phyloP scores from a whole-genome alignment of 1,140 invertebrate genomes.

The Leptopilina clavipes region DNA sequence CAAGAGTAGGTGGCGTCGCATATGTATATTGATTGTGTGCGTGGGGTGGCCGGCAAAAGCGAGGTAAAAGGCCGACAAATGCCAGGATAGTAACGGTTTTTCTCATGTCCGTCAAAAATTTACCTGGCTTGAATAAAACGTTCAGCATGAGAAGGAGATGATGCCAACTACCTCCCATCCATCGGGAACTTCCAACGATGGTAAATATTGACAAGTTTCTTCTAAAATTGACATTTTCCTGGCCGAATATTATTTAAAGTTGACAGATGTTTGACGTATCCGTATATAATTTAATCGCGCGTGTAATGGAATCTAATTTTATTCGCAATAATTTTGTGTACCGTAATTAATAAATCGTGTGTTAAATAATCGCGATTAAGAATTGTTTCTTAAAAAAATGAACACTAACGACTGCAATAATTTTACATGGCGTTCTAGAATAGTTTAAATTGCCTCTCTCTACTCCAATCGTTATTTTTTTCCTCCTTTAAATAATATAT shows the following conservation, averaged over 20 bases:
- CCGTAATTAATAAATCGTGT: no score
- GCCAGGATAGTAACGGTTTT: slow-evolving; percentile 66
- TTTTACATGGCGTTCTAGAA: no score
- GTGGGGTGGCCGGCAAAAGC: slow-evolving; percentile 65
- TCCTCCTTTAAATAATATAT: no score
- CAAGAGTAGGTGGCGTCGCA: slow-evolving; percentile 25
- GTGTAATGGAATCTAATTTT: no score
- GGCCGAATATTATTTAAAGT: slow-evolving; percentile 42
- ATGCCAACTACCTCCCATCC: slow-evolving; percentile 70
- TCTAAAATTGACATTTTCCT: slow-evolving; percentile 27
- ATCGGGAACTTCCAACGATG: slow-evolving; percentile 67
- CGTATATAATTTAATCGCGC: slow-evolving; percentile 40
- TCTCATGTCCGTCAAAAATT: slow-evolving; percentile 55
- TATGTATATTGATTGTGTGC: slow-evolving; percentile 64
- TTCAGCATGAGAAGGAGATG: slow-evolving; percentile 69
- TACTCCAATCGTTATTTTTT: no score
- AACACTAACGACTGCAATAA: no score
- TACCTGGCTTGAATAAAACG: slow-evolving; percentile 50
- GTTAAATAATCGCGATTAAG: no score
- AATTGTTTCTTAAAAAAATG: no score
- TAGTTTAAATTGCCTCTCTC: no score
- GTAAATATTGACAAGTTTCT: slow-evolving; percentile 54
- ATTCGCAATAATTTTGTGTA: no score
- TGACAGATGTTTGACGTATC: slow-evolving; percentile 64
- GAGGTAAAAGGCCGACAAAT: slow-evolving; percentile 62